These are phyloP conservation scores for Myotis myotis DNA, from an alignment of 2,797 vertebrate species.

Conservation along the genomic window DNA sequence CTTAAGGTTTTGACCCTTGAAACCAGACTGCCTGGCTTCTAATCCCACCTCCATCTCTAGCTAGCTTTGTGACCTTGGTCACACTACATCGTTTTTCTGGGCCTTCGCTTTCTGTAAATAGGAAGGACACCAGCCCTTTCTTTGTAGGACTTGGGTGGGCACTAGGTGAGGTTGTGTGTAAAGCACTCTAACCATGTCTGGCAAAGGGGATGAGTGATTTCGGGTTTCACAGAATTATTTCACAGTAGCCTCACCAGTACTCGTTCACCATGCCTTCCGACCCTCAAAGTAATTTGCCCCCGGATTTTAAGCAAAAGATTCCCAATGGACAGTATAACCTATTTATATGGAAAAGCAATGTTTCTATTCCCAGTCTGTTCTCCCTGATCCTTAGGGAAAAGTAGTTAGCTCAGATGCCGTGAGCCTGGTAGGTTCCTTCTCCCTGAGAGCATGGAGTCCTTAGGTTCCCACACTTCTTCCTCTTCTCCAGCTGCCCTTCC, in stretches of 20 bases:
- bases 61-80: background rate
- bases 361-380: slow-evolving; percentile 23
- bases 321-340: background rate
- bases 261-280: background rate
- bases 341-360: slow-evolving; percentile 9
- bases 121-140: background rate
- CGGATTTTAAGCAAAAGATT: slow-evolving; percentile 23
- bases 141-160: background rate
- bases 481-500: background rate
- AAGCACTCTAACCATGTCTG: background rate
- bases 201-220: background rate
- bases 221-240: background rate
- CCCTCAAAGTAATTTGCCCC: background rate
- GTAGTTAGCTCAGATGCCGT: background rate
- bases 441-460: no score
- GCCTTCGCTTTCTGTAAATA: background rate
- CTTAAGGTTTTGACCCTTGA: background rate
- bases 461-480: background rate
- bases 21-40: background rate
- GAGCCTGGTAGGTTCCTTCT: background rate
- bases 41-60: background rate
- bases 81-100: background rate
- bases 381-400: background rate
- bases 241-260: background rate
- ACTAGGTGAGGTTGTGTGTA: background rate